Conservation (phyloP, 2,888 invertebrate species). For the Rhagophthalmus giganteus region DNA sequence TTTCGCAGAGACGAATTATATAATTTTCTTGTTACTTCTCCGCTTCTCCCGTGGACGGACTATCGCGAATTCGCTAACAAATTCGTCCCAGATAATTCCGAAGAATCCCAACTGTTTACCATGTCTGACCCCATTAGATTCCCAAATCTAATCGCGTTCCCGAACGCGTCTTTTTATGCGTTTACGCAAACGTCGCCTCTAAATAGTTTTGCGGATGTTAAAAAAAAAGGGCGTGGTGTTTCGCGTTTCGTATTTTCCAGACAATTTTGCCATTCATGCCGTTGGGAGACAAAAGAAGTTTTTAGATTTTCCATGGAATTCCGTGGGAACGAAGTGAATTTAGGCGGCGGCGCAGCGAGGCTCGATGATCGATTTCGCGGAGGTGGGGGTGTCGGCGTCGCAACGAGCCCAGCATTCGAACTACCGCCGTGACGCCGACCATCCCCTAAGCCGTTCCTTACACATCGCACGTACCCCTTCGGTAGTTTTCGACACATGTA, state of each 20-base stretch:
- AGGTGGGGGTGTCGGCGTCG: constrained; percentile 51
- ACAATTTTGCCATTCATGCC: constrained; percentile 11
- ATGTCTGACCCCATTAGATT: constrained; percentile 24
- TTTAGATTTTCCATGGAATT: constrained; percentile 19
- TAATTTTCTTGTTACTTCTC: too few relatives aligned
- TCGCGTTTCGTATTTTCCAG: neutral
- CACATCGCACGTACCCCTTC: constrained; percentile 47
- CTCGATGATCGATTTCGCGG: constrained; percentile 44
- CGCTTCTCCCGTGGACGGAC: too few relatives aligned
- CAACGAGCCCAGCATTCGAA: constrained; percentile 51
- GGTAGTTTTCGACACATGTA: constrained; percentile 28
- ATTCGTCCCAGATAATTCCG: constrained; percentile 13
- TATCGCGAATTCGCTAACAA: constrained; percentile 9
- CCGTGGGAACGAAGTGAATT: constrained; percentile 18
- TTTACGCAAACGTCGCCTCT: neutral
- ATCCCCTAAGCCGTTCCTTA: constrained; percentile 38
- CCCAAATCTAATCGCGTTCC: too few relatives aligned
- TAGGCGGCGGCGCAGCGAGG: constrained; percentile 46
- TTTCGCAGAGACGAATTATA: too few relatives aligned
- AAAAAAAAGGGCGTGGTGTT: constrained; percentile 11
- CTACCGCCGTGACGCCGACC: constrained; percentile 53
- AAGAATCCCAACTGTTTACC: constrained; percentile 16
- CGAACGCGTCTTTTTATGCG: too few relatives aligned
- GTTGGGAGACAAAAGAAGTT: constrained; percentile 11
- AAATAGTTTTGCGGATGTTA: neutral